Conservation (phyloP, 2,113 vertebrate genomes). For the Atherinomorus stipes region DNA sequence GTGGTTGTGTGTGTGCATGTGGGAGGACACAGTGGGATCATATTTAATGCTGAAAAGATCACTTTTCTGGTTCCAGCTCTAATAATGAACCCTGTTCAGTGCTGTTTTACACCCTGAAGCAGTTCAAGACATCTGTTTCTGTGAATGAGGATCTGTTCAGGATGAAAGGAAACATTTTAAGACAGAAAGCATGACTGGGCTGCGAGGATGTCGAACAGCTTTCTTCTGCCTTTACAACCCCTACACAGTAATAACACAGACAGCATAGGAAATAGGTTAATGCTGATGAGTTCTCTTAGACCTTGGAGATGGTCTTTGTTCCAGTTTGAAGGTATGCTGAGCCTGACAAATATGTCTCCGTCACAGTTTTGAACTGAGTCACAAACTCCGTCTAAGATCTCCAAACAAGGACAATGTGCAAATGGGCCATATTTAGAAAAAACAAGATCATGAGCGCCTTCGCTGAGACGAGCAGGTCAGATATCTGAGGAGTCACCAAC, state of each 20-base stretch:
- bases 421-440: not conserved
- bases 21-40: conserved; percentile 16
- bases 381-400: not conserved
- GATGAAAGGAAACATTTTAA: not conserved
- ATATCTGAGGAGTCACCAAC: too few species aligned
- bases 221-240: not conserved
- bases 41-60: conserved; percentile 18
- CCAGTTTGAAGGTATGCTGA: not conserved
- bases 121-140: conserved; percentile 1
- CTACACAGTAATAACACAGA: not conserved
- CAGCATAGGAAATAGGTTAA: too few species aligned
- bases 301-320: not conserved
- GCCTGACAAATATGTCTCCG: not conserved
- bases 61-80: conserved; percentile 1
- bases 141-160: conserved; percentile 16
- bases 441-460: not conserved
- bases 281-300: too few species aligned
- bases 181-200: conserved; percentile 5
- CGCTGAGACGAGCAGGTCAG: not conserved
- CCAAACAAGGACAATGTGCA: not conserved
- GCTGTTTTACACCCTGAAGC: conserved; percentile 10
- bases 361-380: not conserved
- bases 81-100: conserved; percentile 6
- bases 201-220: not conserved
- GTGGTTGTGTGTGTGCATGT: not conserved